A percentile compares a stretch with the other conserved stretches of the same genome.
These are phyloP conservation scores for Leptinotarsa rubiginosa DNA, from an alignment of 2,888 invertebrate genomes.

Conservation along the genomic window DNA sequence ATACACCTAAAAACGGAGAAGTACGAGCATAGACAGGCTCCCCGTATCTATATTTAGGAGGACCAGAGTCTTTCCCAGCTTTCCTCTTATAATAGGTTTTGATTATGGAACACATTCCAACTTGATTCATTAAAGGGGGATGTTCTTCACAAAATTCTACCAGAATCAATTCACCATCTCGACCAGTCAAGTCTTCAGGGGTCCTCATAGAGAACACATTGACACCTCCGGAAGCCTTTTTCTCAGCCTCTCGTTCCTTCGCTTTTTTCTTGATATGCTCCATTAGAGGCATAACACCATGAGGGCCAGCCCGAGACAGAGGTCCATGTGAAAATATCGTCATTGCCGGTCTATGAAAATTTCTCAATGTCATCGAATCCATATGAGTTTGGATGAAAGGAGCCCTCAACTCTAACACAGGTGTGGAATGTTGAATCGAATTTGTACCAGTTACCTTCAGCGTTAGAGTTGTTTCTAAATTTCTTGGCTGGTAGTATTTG, in stretches of 20 bases:
- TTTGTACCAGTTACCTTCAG: slow-evolving; percentile 91
- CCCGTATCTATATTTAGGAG: slow-evolving; percentile 86
- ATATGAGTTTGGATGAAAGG: slow-evolving; percentile 97
- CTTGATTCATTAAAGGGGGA: slow-evolving; percentile 97
- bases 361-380: slow-evolving; percentile 84
- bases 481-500: slow-evolving; percentile 92
- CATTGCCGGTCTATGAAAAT: slow-evolving; percentile 93
- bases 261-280: slow-evolving; percentile 94
- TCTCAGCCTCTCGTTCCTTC: slow-evolving; percentile 90
- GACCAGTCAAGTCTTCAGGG: slow-evolving; percentile 91
- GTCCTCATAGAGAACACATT: slow-evolving; percentile 99
- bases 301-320: slow-evolving; percentile 79
- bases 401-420: slow-evolving; percentile 92
- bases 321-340: slow-evolving; percentile 88
- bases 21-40: slow-evolving; percentile 98
- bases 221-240: slow-evolving; percentile 96
- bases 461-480: slow-evolving; percentile 81
- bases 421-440: slow-evolving; percentile 96
- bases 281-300: slow-evolving; percentile 84
- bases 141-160: slow-evolving; percentile 98
- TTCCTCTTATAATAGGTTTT: slow-evolving; percentile 99
- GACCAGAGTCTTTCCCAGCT: slow-evolving; percentile 90
- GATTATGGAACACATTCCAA: slow-evolving; percentile 98
- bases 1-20: slow-evolving; percentile 94
- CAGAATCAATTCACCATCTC: slow-evolving; percentile 91